Percentiles rank a stretch among this genome's conserved stretches.
phyloP scores from a whole-genome alignment of 2,888 invertebrate species.

The Tuta absoluta region DNA sequence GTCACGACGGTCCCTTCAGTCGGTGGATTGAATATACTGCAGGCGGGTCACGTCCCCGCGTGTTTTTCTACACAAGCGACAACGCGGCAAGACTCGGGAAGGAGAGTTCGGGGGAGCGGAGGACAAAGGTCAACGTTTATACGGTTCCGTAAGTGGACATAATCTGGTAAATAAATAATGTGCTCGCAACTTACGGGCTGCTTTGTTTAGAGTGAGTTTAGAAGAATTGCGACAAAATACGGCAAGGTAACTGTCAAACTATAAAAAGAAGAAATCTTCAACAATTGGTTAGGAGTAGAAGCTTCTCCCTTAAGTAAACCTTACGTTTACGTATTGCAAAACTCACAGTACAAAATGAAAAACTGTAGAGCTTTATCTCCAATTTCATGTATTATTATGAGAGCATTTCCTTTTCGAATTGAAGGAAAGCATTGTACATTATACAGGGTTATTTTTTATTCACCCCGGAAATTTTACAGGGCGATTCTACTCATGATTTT shows the following conservation, averaged over 20 bases:
- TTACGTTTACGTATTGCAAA: no score
- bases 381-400: no score
- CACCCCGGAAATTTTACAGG: no score
- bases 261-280: no score
- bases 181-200: conserved; percentile 36
- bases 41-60: conserved; percentile 55
- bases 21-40: conserved; percentile 58
- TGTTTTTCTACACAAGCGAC: conserved; percentile 48
- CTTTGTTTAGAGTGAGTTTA: neutral
- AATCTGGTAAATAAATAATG: conserved; percentile 51
- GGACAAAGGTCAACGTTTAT: conserved; percentile 43
- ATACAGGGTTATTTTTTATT: no score
- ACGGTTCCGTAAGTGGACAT: conserved; percentile 48
- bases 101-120: conserved; percentile 3
- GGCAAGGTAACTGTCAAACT: neutral
- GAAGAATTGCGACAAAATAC: neutral
- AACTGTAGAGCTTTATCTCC: no score
- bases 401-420: no score
- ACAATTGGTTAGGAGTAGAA: no score
- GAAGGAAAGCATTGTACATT: no score
- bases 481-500: no score
- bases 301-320: no score
- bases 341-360: no score
- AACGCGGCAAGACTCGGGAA: conserved; percentile 12
- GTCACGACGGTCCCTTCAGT: conserved; percentile 44